These are phyloP conservation scores for Aphis craccivora DNA, from an alignment of 1,140 invertebrate genomes.

Conservation along the genomic window DNA sequence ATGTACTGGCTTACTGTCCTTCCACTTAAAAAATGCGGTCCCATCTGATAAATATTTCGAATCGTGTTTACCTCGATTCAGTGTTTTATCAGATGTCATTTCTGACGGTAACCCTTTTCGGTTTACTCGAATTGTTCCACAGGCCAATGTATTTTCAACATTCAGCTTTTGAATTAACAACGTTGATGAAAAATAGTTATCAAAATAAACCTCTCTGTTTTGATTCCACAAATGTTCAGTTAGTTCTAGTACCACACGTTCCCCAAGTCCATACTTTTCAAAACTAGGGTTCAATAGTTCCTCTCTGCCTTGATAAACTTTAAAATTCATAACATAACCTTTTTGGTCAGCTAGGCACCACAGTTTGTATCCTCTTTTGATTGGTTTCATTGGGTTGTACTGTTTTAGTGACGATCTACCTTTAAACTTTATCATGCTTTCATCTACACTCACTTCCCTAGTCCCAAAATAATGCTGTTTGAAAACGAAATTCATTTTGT, in stretches of 20 bases:
- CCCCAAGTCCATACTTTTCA: neutral
- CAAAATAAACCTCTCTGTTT: neutral
- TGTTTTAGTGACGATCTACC: slow-evolving; percentile 61
- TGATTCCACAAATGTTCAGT: neutral
- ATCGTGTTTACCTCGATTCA: neutral
- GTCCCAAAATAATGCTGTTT: slow-evolving; percentile 51
- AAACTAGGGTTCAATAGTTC: neutral
- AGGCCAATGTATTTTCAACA: neutral
- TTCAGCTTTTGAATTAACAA: neutral
- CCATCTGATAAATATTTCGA: neutral
- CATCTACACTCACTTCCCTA: slow-evolving; percentile 56
- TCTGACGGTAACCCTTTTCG: neutral
- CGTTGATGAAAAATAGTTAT: neutral
- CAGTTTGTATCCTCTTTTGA: slow-evolving; percentile 60
- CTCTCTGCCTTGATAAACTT: slow-evolving; percentile 60
- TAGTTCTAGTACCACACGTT: neutral
- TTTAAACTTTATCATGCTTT: slow-evolving; percentile 59
- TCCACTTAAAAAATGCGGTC: neutral
- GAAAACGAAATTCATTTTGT: slow-evolving; percentile 57
- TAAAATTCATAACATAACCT: slow-evolving; percentile 59
- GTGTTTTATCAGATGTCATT: neutral
- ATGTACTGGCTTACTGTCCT: neutral
- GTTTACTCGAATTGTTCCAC: neutral
- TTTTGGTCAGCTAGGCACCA: neutral
- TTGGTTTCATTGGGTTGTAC: slow-evolving; percentile 63